Conservation (phyloP, 2,797 vertebrate genomes). For the Pseudochaenichthys georgianus region DNA sequence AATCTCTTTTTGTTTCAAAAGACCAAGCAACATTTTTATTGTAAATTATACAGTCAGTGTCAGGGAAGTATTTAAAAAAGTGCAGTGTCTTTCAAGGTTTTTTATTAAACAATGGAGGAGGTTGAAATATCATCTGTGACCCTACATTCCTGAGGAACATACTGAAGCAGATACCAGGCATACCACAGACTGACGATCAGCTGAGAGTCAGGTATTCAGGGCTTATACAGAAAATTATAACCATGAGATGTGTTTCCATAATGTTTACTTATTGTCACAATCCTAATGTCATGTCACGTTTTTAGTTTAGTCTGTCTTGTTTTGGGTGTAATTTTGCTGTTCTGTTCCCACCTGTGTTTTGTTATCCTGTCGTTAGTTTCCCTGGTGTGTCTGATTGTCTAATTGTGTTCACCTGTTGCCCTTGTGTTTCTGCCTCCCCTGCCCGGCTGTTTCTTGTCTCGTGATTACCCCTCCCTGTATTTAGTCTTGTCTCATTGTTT, state of each 20-base stretch:
- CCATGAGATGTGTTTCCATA: neutral
- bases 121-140: slow-evolving; percentile 39
- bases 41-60: neutral
- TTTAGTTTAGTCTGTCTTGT: too few relatives aligned
- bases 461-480: too few relatives aligned
- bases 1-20: neutral
- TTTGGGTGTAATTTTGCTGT: too few relatives aligned
- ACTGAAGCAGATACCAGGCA: slow-evolving; percentile 4
- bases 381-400: too few relatives aligned
- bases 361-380: too few relatives aligned
- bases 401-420: too few relatives aligned
- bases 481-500: too few relatives aligned
- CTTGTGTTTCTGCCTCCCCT: too few relatives aligned
- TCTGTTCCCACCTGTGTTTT: too few relatives aligned
- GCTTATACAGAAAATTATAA: slow-evolving; percentile 4
- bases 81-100: neutral
- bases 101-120: neutral
- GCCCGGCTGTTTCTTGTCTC: too few relatives aligned
- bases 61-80: neutral
- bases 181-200: slow-evolving; percentile 36
- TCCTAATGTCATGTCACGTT: too few relatives aligned
- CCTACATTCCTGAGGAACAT: slow-evolving; percentile 25
- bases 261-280: neutral
- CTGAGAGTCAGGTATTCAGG: slow-evolving; percentile 31
- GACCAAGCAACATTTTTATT: neutral